A percentile compares a stretch with the other conserved stretches of the same genome.
Conservation (phyloP, 2,113 vertebrate species). For the Cygnus buccinator region DNA sequence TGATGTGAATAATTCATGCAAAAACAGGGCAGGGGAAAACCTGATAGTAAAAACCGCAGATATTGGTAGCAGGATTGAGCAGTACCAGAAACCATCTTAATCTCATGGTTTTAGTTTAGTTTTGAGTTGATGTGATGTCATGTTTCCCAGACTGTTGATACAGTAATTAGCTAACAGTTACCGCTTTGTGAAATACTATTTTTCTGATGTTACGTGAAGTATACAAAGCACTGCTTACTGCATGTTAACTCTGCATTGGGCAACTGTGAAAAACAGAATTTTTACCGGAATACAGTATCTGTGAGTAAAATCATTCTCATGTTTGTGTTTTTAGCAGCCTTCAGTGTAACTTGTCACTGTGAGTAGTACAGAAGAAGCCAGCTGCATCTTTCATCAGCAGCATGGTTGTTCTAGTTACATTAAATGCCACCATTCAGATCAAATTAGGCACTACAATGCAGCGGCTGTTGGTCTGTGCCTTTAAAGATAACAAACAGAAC, state of each 20-base stretch:
- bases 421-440: neutral
- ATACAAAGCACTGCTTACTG: neutral
- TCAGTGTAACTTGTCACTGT: neutral
- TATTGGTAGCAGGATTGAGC: neutral
- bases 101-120: slow-evolving; percentile 52
- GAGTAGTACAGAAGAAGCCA: neutral
- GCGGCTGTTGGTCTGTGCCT: fast-evolving
- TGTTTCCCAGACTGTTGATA: slow-evolving; percentile 47
- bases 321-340: neutral
- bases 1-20: slow-evolving; percentile 59
- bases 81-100: slow-evolving; percentile 20
- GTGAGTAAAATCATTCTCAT: neutral
- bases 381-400: neutral
- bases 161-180: neutral
- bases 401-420: neutral
- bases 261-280: slow-evolving; percentile 35
- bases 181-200: neutral
- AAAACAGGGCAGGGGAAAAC: slow-evolving; percentile 62
- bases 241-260: neutral
- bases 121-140: slow-evolving; percentile 44
- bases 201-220: neutral
- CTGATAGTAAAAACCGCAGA: slow-evolving; percentile 53
- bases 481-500: neutral
- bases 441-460: neutral
- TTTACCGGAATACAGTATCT: slow-evolving; percentile 29